phyloP scores from a whole-genome alignment of 2,888 invertebrate species.

The Lobophora halterata region DNA sequence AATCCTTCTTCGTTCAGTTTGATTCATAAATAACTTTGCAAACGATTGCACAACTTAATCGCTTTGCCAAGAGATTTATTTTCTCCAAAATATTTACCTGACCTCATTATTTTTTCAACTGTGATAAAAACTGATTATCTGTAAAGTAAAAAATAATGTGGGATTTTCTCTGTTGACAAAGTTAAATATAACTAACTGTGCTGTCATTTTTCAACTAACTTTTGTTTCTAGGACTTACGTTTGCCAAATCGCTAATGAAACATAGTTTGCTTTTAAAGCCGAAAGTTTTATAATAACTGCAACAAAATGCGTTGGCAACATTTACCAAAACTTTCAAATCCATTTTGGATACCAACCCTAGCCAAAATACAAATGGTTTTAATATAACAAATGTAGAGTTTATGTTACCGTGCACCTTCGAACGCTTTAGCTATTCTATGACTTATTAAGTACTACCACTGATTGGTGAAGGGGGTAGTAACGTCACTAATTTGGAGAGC shows the following conservation, averaged over 20 bases:
- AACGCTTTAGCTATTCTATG: no score
- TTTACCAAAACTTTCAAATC: background rate
- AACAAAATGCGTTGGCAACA: conserved; percentile 5
- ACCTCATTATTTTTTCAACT: conserved; percentile 17
- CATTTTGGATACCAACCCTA: background rate
- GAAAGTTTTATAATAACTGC: conserved; percentile 1
- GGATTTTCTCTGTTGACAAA: no score
- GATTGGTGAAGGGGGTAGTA: no score
- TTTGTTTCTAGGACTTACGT: no score
- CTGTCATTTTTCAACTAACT: no score
- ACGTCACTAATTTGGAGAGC: no score
- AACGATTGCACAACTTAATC: conserved; percentile 17
- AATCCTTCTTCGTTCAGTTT: conserved; percentile 2
- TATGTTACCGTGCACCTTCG: no score
- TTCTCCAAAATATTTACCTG: conserved; percentile 17
- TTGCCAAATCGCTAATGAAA: conserved; percentile 7
- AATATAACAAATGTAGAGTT: no score
- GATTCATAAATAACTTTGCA: conserved; percentile 15
- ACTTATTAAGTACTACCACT: no score
- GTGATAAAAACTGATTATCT: conserved; percentile 9
- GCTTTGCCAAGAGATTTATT: conserved; percentile 11
- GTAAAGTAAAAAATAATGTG: conserved; percentile 1
- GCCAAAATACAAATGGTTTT: no score
- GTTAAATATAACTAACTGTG: no score
- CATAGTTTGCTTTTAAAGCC: conserved; percentile 5